Evolutionary conservation across 2,113 vertebrate genomes (phyloP), one percentile per base, ranked within the genome.

Genomic region (Megaleporinus macrocephalus): DNA sequence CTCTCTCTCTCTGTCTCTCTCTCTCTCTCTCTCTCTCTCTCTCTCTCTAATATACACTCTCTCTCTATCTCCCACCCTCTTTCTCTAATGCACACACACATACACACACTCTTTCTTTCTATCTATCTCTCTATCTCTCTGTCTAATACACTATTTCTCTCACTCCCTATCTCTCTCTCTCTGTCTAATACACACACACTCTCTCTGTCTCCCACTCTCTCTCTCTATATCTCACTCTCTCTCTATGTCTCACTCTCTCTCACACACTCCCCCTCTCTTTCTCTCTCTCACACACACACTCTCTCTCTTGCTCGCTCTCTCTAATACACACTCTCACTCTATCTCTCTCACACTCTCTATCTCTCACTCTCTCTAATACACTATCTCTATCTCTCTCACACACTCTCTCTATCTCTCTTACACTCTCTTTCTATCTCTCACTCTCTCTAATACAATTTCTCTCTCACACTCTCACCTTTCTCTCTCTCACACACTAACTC

Each of bases 351-450:
- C 72, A 55, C 27, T n/a, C n/a, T n/a, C 71, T 49, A n/a, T 44
- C 73, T 47, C 76, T 57, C 57, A n/a, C 76, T 73, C 49, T 57
- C 49, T 73, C 51, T 73, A n/a, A n/a, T n/a, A n/a, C n/a, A n/a
- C 49, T 73, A 49, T 57, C 72, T 33, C 49, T 55, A 44, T 51
- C 70, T 51, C 72, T 73, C 27, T n/a, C n/a, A n/a, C n/a, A n/a
- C n/a, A n/a, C n/a, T n/a, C n/a, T n/a, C n/a, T n/a, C 71, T 49
- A n/a, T 44, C 73, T 47, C 76, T 57, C 57, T 33, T n/a, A n/a
- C n/a, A n/a, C 76, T 73, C 49, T 57, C 49, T 73, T 27, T 73
- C 49, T 73, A 49, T 57, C 72, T 33, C 49, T 55, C 70, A n/a
- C n/a, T n/a, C n/a, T n/a, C n/a, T n/a, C n/a, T n/a, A n/a, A n/a